Conservation (phyloP, 2,888 invertebrate species). For the Prosapia bicincta region DNA sequence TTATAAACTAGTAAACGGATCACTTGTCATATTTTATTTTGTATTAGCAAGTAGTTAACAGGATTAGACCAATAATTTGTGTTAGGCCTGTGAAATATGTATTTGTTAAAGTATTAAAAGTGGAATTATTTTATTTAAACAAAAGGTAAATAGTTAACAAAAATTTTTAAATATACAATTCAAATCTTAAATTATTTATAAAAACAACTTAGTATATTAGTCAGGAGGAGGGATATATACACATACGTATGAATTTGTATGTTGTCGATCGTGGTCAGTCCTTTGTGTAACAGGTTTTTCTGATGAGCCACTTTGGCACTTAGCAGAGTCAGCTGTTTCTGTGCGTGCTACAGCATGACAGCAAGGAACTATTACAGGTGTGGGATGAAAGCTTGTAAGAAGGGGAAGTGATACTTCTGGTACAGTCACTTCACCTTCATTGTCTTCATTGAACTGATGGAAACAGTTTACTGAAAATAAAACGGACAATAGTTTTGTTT, state of each 20-base stretch:
- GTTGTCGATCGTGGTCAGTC: slow-evolving; percentile 22
- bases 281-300: neutral
- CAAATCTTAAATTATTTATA: neutral
- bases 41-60: no score
- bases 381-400: slow-evolving; percentile 31
- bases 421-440: neutral
- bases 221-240: slow-evolving; percentile 15
- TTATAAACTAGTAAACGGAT: no score
- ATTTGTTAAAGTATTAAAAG: no score
- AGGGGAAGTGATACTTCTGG: slow-evolving; percentile 31
- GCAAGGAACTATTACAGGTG: neutral
- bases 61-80: no score
- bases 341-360: neutral
- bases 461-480: slow-evolving; percentile 12
- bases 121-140: no score
- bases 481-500: neutral
- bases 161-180: no score
- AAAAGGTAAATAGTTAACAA: no score
- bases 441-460: slow-evolving; percentile 14
- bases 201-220: neutral
- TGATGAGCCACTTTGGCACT: neutral
- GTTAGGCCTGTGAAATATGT: no score
- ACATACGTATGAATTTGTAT: slow-evolving; percentile 14
- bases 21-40: no score
- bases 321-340: neutral